Evolutionary conservation across 2,797 vertebrate species (phyloP).

Genomic region (Avahi laniger): DNA sequence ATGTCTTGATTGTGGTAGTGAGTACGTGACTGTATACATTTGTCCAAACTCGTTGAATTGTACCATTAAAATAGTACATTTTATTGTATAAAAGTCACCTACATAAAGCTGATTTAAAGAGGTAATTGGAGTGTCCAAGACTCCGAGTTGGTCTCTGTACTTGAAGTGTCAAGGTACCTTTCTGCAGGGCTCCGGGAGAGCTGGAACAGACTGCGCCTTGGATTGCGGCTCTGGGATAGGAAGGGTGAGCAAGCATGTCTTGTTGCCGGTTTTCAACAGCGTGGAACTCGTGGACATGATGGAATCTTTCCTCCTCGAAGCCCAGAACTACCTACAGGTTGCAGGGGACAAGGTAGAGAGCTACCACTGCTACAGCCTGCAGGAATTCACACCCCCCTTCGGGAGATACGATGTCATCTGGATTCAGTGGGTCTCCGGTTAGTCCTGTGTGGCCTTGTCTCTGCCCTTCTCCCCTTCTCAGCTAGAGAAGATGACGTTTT

Average conservation of each 20-base stretch:
- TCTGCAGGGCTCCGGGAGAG: conserved; percentile 91
- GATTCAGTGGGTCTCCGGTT: conserved; percentile 98
- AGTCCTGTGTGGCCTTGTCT: conserved; percentile 76
- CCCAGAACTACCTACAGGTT: conserved; percentile 91
- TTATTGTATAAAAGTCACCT: not conserved
- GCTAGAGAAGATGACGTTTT: not conserved
- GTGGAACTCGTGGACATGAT: conserved; percentile 97
- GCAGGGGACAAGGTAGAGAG: conserved; percentile 90
- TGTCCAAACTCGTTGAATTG: not conserved
- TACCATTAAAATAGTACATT: not conserved
- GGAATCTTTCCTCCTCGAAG: conserved; percentile 94
- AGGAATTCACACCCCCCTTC: conserved; percentile 90
- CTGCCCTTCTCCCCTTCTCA: not conserved
- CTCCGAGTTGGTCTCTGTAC: not conserved
- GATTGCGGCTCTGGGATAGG: conserved; percentile 97
- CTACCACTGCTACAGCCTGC: conserved; percentile 93
- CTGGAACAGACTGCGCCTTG: conserved; percentile 90
- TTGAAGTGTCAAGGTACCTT: not conserved
- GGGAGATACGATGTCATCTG: conserved; percentile 95
- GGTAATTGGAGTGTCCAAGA: not conserved
- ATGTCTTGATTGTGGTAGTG: not conserved
- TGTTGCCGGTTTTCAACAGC: conserved; percentile 92
- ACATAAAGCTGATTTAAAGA: not conserved
- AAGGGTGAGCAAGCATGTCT: conserved; percentile 93
- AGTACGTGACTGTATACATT: not conserved